phyloP scores from a whole-genome alignment of 1,140 invertebrate species.

The Archegozetes longisetosus region DNA sequence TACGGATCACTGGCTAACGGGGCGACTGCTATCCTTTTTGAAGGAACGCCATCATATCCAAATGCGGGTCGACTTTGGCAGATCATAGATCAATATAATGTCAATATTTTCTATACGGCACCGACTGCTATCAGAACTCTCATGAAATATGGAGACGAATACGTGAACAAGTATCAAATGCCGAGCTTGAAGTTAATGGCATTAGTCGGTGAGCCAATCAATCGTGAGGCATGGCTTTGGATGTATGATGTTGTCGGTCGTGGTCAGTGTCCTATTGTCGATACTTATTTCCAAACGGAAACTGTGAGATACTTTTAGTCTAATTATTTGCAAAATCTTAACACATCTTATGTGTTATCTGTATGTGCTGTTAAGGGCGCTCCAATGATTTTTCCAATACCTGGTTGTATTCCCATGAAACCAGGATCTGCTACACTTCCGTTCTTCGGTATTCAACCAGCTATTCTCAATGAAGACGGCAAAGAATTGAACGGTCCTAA shows the following conservation, averaged over 20 bases:
- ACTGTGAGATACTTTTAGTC: constrained; percentile 36
- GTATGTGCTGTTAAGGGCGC: constrained; percentile 71
- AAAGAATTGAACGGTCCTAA: constrained; percentile 66
- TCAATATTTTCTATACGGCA: constrained; percentile 93
- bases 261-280: constrained; percentile 60
- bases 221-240: constrained; percentile 95
- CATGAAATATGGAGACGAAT: constrained; percentile 59
- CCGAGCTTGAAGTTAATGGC: constrained; percentile 59
- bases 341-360: constrained; percentile 52
- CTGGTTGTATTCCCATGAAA: constrained; percentile 85
- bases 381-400: constrained; percentile 74
- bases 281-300: constrained; percentile 99
- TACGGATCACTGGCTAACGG: constrained; percentile 86
- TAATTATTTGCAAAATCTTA: not conserved
- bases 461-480: constrained; percentile 71
- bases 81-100: constrained; percentile 82
- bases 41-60: constrained; percentile 82
- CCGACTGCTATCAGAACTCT: constrained; percentile 90
- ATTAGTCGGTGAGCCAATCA: constrained; percentile 92
- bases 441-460: constrained; percentile 86
- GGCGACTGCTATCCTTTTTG: constrained; percentile 70
- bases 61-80: constrained; percentile 65
- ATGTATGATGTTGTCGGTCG: constrained; percentile 71
- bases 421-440: constrained; percentile 89
- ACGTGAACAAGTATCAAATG: constrained; percentile 34